Percentiles rank a stretch among this genome's conserved stretches.
Conservation (phyloP, 1,140 invertebrate genomes). For the Neodiprion fabricii region DNA sequence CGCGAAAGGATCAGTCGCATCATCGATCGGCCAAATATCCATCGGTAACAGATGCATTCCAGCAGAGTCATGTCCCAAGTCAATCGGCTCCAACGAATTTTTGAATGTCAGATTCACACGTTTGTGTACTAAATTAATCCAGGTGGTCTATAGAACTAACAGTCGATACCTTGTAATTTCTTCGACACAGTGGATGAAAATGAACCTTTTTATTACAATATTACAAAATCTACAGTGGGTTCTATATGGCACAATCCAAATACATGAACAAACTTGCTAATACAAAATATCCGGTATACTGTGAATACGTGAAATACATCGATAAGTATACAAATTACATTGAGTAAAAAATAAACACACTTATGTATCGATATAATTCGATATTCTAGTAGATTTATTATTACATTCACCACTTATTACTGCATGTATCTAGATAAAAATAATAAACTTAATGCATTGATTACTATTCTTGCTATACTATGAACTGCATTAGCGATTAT, state of each 20-base stretch:
- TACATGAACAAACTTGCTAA: slow-evolving; percentile 34
- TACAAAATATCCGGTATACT: neutral
- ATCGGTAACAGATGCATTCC: too few relatives aligned
- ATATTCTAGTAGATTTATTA: slow-evolving; percentile 17
- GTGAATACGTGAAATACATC: slow-evolving; percentile 42
- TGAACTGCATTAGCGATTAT: slow-evolving; percentile 6
- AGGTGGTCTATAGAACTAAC: too few relatives aligned
- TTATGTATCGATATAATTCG: slow-evolving; percentile 27
- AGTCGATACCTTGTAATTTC: too few relatives aligned
- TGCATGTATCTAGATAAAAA: slow-evolving; percentile 16
- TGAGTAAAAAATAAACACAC: slow-evolving; percentile 53
- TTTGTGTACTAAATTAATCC: too few relatives aligned
- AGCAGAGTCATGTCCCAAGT: too few relatives aligned
- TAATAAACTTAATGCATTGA: slow-evolving; percentile 10
- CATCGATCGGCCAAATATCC: too few relatives aligned
- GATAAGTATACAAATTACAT: slow-evolving; percentile 39
- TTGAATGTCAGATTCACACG: too few relatives aligned
- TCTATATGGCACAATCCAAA: slow-evolving; percentile 40
- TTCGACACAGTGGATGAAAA: slow-evolving; percentile 26
- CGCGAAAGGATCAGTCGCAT: too few relatives aligned
- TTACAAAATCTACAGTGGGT: slow-evolving; percentile 55
- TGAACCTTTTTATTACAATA: slow-evolving; percentile 55
- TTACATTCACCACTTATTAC: slow-evolving; percentile 19
- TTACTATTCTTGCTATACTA: slow-evolving; percentile 19
- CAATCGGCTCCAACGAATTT: too few relatives aligned